Evolutionary conservation across 2,888 invertebrate genomes (phyloP), one percentile per base, ranked within the genome.

Genomic region (Aricia artaxerxes): DNA sequence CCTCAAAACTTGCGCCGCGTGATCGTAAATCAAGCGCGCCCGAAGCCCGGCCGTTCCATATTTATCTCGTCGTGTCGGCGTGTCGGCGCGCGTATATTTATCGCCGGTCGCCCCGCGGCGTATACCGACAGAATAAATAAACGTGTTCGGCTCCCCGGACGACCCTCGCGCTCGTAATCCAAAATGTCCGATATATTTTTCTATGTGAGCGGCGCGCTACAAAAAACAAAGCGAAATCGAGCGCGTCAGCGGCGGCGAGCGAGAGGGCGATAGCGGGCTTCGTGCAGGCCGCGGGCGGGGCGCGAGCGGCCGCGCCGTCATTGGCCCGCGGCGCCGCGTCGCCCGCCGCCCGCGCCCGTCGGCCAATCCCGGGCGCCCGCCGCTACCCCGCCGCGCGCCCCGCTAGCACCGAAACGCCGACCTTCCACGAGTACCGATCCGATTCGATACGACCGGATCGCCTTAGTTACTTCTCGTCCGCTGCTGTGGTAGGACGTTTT

Each of bases 141-240:
- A 90, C 85, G 88, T 86, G 86, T 84, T 84, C 82, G 85, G 86
- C 87, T 87, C 86, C 92, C 92, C 92, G 92, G 88, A 91, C 90
- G 89, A 87, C 93, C 94, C 92, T 90, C 89, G 85, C 86, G 86
- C 86, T 87, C 89, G 89, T 91, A 90, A 92, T 92, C 89, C 94
- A 94, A 93, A 93, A 94, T 94, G 94, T 94, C 94, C 92, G 79
- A 93, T 92, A 94, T 92, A 92, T 93, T 94, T 92, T 92, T 93
- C 91, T 91, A 93, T 90, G 87, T 93, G 91, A 90, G 88, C 84
- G 86, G 85, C 85, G 85, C 86, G 86, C 84, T 84, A 88, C 87
- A 90, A 93, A 93, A 94, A 93, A 92, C 89, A 89, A 90, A 87
- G 86, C 87, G 82, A 84, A 88, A 89, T 91, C 91, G 89, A 90